These are phyloP conservation scores for Agrilus mali DNA, from an alignment of 2,888 invertebrate species.

Conservation along the genomic window DNA sequence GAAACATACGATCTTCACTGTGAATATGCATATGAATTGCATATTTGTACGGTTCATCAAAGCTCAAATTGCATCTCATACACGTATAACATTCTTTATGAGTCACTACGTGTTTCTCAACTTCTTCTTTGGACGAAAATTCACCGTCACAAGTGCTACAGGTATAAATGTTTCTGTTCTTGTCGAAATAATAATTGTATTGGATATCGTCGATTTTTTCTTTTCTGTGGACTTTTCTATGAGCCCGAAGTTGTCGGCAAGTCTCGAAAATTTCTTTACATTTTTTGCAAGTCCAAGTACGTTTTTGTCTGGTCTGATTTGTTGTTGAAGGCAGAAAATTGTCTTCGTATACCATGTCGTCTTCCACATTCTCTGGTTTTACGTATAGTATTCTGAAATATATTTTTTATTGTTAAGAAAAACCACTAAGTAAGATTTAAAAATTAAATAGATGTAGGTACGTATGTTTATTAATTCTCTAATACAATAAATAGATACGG, in stretches of 20 bases:
- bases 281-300: conserved; percentile 23
- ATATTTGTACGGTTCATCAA: conserved; percentile 26
- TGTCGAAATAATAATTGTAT: conserved; percentile 23
- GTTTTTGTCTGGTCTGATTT: conserved; percentile 6
- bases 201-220: conserved; percentile 6
- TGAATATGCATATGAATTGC: conserved; percentile 25
- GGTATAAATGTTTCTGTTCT: conserved; percentile 16
- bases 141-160: conserved; percentile 14
- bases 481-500: no score
- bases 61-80: conserved; percentile 22
- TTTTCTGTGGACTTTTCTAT: conserved; percentile 15
- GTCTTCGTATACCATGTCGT: no score
- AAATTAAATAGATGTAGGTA: no score
- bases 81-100: conserved; percentile 17
- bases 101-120: conserved; percentile 10
- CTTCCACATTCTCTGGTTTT: no score
- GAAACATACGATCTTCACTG: conserved; percentile 21
- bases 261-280: conserved; percentile 22
- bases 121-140: conserved; percentile 7
- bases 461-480: no score
- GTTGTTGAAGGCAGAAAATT: no score
- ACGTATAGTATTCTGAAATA: no score
- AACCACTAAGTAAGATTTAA: no score
- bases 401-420: no score
- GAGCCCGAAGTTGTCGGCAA: conserved; percentile 19